phyloP scores from a whole-genome alignment of 2,888 invertebrate genomes.

The Carabus problematicus region DNA sequence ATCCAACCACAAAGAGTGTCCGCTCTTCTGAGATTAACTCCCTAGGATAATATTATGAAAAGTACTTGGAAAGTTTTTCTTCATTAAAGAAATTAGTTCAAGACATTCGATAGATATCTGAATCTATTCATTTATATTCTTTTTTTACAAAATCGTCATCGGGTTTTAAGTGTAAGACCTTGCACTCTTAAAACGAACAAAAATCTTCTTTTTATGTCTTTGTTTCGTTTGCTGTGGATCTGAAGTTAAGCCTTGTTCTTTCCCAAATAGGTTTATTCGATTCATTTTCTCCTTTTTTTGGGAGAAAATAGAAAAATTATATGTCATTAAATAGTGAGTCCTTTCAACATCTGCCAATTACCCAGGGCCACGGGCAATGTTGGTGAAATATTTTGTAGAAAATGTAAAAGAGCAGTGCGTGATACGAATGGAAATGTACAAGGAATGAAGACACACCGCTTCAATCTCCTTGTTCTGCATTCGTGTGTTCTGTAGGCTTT shows the following conservation, averaged over 20 bases:
- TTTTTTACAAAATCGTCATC: neutral
- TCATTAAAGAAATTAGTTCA: too few species aligned
- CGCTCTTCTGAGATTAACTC: too few species aligned
- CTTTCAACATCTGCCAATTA: slow-evolving; percentile 36
- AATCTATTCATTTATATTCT: neutral
- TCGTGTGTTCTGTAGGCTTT: too few species aligned
- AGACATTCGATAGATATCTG: too few species aligned
- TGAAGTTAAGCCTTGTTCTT: neutral
- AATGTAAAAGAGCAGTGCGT: slow-evolving; percentile 24
- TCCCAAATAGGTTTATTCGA: neutral
- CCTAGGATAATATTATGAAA: too few species aligned
- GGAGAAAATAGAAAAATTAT: slow-evolving; percentile 24
- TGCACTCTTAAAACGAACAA: neutral
- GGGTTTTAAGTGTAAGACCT: neutral
- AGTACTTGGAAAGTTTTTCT: too few species aligned
- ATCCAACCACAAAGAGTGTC: too few species aligned
- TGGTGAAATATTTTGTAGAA: slow-evolving; percentile 27
- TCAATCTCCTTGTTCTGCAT: too few species aligned
- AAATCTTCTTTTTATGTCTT: neutral
- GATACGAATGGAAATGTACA: slow-evolving; percentile 21
- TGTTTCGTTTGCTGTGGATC: neutral
- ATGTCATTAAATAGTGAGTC: slow-evolving; percentile 27
- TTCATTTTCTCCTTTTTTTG: slow-evolving; percentile 2
- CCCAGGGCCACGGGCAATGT: slow-evolving; percentile 28
- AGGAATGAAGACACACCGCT: neutral